Base-by-base conservation (phyloP, 2,888 invertebrate genomes). In the Idaea straminata region DNA sequence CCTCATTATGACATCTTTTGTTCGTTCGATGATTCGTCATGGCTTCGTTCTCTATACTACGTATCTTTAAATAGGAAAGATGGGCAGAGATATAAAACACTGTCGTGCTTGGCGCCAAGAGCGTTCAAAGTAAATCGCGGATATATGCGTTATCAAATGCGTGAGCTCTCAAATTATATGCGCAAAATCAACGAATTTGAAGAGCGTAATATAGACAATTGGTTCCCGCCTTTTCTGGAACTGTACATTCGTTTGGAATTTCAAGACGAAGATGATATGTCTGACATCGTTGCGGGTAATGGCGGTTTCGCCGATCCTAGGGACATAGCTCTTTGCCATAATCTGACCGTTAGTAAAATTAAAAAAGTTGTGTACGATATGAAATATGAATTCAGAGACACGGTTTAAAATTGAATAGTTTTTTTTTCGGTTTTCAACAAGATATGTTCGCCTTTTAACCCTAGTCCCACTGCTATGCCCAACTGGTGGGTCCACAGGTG, bases 1-100 rank as follows among this genome's bases (percentile, higher is more conserved):
- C 76, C 82, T 10, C 81, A 87, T 74, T 88, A 85, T 69, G 80
- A 84, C 62, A 61, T 84, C 5, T 88, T 84, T 70, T 89, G 87
- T 74, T 64, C 67, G 5, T 63, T 85, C 10, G 86, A 88, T 57
- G 87, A 88, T 65, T 75, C 76, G 57, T 84, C 87, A 0, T 89
- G 88, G 88, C 70, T 78, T 4, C 77, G 78, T 3, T 84, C 87
- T 15, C 67, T 88, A 15, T 79, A 80, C 36, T 83, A 82, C 61
- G 61, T 88, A 57, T 86, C 86, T 3, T 66, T 83, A 36, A 79
- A 82, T 66, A 76, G 80, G 58, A 79, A 65, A 74, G 79, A 83
- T 64, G 83, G 81, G 0, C 72, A 72, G 13, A 77, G 74, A 58
- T 86, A 80, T 63, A 83, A 80, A 78, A 82, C 85, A 3, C 77